Conservation (phyloP, 1,140 invertebrate genomes). For the Trichogramma pretiosum region DNA sequence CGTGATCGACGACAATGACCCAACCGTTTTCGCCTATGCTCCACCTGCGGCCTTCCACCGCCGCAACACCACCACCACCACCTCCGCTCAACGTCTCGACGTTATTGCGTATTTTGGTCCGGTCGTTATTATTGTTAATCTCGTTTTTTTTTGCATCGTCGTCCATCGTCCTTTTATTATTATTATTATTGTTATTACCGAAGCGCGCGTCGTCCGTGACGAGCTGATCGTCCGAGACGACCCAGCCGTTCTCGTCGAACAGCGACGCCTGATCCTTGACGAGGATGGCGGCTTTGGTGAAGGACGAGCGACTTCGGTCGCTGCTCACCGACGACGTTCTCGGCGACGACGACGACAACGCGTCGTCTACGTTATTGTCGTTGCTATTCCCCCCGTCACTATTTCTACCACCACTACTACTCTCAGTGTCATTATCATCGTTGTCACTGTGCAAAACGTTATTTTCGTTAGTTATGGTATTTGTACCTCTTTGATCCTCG, state of each 20-base stretch:
- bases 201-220: background rate
- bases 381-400: too few relatives aligned
- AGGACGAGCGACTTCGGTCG: too few relatives aligned
- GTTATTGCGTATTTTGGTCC: conserved; percentile 4
- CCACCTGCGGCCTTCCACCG: conserved; percentile 20
- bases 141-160: conserved; percentile 1
- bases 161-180: background rate
- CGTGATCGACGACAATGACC: conserved; percentile 21
- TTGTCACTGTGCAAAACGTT: background rate
- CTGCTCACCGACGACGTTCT: too few relatives aligned
- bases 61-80: background rate
- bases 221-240: conserved; percentile 29
- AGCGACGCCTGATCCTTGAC: too few relatives aligned
- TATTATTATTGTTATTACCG: background rate
- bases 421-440: background rate
- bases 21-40: conserved; percentile 26
- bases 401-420: background rate
- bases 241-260: conserved; percentile 43
- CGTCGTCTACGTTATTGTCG: background rate
- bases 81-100: conserved; percentile 23
- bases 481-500: too few relatives aligned
- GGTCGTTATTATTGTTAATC: conserved; percentile 3
- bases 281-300: too few relatives aligned
- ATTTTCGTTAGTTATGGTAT: too few relatives aligned
- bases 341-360: background rate